Percentiles rank a stretch among this genome's conserved stretches.
Conservation (phyloP, 2,113 vertebrate genomes). For the Spizaetus ornatus region DNA sequence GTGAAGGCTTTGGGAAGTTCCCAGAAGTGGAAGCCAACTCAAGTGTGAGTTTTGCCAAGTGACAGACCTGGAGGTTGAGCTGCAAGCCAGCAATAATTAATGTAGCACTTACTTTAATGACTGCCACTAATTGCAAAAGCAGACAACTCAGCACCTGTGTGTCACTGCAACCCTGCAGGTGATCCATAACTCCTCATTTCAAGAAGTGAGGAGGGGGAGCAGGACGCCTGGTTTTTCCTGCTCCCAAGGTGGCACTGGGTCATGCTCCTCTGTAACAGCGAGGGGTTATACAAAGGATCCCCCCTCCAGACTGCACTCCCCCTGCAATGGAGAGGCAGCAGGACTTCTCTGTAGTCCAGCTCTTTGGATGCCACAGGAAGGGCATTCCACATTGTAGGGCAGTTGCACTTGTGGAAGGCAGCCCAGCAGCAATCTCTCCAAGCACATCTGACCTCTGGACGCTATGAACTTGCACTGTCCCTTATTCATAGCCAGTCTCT, state of each 20-base stretch:
- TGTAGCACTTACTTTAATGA: not conserved
- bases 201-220: not conserved
- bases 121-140: not conserved
- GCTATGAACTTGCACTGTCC: not conserved
- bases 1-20: not conserved
- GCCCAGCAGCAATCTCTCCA: not conserved
- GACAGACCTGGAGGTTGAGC: not conserved
- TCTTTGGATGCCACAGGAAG: fast-evolving
- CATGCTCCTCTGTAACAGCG: not conserved
- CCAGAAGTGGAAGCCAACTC: not conserved
- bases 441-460: not conserved
- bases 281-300: fast-evolving
- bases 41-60: not conserved
- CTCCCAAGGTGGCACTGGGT: not conserved
- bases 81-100: not conserved
- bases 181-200: not conserved
- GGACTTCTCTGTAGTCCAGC: not conserved
- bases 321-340: not conserved
- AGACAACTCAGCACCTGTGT: not conserved
- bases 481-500: not conserved
- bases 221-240: not conserved
- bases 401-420: not conserved
- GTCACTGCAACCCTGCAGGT: not conserved
- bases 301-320: not conserved
- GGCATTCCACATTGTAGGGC: fast-evolving